Base-by-base conservation (phyloP, 2,888 invertebrate genomes). In the Euclidia mi region DNA sequence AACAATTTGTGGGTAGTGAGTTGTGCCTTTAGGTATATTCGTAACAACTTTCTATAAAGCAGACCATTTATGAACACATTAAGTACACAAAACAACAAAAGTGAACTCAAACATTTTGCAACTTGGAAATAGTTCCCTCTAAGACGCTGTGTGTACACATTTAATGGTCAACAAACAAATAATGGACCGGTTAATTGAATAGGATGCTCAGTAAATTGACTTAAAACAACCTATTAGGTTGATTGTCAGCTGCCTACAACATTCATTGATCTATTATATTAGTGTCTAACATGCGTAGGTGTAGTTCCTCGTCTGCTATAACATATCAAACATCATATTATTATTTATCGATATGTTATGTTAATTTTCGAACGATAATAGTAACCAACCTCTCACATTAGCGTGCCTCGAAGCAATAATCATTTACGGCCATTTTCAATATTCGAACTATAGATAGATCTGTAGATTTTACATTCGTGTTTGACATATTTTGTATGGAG, bases 191-290 rank as follows among this genome's bases (percentile, higher is more conserved):
- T 38, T 68, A 60, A 65, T 68, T 57, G 52, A 51, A 58, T 49
- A 45, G 10, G 25, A 35, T 44, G 56, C 60, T 49, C 43, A 35
- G 57, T 52, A 64, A 68, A 68, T 60, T 64, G 46, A 64, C 43
- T 63, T 57, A 43, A 45, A 51, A 50, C 37, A 56, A 59, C 48
- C 53, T 43, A 55, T 68, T 67, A 58, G 45, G 0, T 41, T 40
- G 38, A 40, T 40, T 7, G 28, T 47, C 31, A 34, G 15, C 15
- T 49, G 32, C 38, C n/a, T 28, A 18, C 37, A 31, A 45, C 17
- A 12, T 37, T 6, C 20, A 20, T n/a, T 37, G 37, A 37, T 37
- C 17, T 37, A 17, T 18, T 7, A 7, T n/a, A n/a, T 11, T 35
- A 35, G 7, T 15, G 15, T 1, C 15, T 2, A 17, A n/a, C 17